Evolutionary conservation across 2,797 vertebrate species (phyloP), one percentile per base, ranked within the genome.

Genomic region (Eulemur mongoz): DNA sequence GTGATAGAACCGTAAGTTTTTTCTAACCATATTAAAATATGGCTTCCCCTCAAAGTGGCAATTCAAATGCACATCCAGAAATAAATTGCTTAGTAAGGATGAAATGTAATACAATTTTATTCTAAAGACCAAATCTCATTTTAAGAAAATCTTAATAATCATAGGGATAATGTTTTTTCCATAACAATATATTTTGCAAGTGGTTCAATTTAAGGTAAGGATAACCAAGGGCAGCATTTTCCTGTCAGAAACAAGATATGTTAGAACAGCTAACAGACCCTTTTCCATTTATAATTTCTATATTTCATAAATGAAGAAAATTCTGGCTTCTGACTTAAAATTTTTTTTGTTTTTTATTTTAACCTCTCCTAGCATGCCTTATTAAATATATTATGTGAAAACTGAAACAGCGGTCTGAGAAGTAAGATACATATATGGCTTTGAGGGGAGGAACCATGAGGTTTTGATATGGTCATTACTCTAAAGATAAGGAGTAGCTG

Each of bases 101-200:
- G 67, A 67, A 95, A 93, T 40, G 27, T 40, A 96, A 93, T 79
- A 65, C 22, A 92, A 92, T 85, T 96, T 96, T 97, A 81, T 88
- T 35, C 75, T 93, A 75, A 96, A 95, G 67, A 95, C 69, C 1
- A 95, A 96, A 95, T 95, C 54, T 32, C 73, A 75, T 88, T 93
- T 92, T 92, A 92, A 85, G 78, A 86, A 95, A 92, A 65, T 65
- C 88, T 75, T 92, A 88, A 93, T 90, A 32, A 82, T 30, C 79
- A 78, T 25, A 73, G 43, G 10, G 61, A 96, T 96, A 90, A 84
- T 93, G 73, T 88, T 95, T 92, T 96, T 94, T 94, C 78, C 89
- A 80, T 79, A 84, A 96, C 90, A 93, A 83, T 83, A 73, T 91
- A 67, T 65, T 94, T 92, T 86, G 4, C 38, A 91, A 94, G 32